These are phyloP conservation scores for Halichoerus grypus DNA, from an alignment of 2,113 vertebrate species.

Conservation along the genomic window DNA sequence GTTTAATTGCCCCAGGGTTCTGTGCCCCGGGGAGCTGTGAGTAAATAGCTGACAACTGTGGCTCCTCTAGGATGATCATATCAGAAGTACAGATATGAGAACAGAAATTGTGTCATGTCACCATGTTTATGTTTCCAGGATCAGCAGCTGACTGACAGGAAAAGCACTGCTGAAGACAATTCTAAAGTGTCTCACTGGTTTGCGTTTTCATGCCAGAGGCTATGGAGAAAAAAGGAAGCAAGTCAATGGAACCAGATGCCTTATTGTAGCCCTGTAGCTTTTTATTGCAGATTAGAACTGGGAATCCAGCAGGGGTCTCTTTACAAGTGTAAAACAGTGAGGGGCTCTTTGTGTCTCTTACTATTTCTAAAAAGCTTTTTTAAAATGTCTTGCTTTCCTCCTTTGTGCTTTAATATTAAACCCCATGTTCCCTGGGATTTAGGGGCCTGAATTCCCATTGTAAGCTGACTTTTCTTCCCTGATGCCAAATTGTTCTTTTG, in stretches of 20 bases:
- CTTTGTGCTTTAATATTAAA: conserved; percentile 52
- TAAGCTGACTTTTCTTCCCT: conserved; percentile 71
- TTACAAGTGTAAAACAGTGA: conserved; percentile 79
- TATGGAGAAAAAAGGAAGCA: conserved; percentile 64
- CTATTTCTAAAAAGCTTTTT: conserved; percentile 73
- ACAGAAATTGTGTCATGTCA: conserved; percentile 83
- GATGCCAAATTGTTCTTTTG: conserved; percentile 54
- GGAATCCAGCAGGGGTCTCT: conserved; percentile 78
- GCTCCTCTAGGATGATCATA: conserved; percentile 82
- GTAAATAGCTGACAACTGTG: conserved; percentile 82
- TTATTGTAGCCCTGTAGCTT: conserved; percentile 76
- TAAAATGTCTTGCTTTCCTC: conserved; percentile 54
- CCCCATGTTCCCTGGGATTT: background rate
- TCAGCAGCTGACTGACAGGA: conserved; percentile 85
- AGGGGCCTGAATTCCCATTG: conserved; percentile 64
- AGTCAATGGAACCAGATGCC: conserved; percentile 71
- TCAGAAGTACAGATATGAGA: conserved; percentile 85
- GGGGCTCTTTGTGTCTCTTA: conserved; percentile 76
- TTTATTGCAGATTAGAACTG: conserved; percentile 81
- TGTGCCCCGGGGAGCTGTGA: conserved; percentile 67
- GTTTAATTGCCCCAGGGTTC: conserved; percentile 82
- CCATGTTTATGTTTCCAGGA: conserved; percentile 82
- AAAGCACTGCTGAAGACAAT: conserved; percentile 69
- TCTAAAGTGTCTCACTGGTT: conserved; percentile 79
- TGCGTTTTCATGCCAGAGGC: conserved; percentile 84